Conservation (phyloP, 2,113 vertebrate genomes). For the Oceanites oceanicus region DNA sequence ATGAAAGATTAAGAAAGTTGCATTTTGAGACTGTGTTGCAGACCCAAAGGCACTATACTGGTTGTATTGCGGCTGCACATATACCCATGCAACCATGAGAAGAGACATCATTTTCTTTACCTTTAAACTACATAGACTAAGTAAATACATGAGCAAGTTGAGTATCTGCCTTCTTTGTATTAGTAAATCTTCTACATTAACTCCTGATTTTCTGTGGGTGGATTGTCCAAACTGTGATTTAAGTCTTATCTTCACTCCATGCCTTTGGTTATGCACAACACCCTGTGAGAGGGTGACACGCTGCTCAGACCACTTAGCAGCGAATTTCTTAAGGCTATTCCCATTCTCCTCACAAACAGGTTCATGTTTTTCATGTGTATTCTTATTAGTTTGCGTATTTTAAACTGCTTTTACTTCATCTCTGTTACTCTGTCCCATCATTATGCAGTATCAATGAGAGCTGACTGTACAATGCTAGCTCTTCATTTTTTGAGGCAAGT, state of each 20-base stretch:
- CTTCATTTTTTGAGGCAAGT: neutral
- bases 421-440: neutral
- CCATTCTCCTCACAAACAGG: neutral
- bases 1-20: neutral
- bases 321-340: neutral
- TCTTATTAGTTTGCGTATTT: neutral
- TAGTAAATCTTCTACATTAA: neutral
- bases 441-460: neutral
- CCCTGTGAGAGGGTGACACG: neutral
- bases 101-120: neutral
- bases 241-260: neutral
- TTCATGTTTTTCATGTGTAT: neutral
- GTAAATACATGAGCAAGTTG: neutral
- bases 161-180: neutral
- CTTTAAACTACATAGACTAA: neutral
- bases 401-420: neutral
- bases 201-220: neutral
- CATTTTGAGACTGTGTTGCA: neutral
- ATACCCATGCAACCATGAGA: neutral
- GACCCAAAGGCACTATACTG: neutral
- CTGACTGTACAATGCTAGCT: neutral
- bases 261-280: neutral
- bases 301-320: neutral
- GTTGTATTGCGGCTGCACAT: neutral
- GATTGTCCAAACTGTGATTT: neutral